These are phyloP conservation scores for Ennomos quercinarius DNA, from an alignment of 2,888 invertebrate species.

Conservation along the genomic window DNA sequence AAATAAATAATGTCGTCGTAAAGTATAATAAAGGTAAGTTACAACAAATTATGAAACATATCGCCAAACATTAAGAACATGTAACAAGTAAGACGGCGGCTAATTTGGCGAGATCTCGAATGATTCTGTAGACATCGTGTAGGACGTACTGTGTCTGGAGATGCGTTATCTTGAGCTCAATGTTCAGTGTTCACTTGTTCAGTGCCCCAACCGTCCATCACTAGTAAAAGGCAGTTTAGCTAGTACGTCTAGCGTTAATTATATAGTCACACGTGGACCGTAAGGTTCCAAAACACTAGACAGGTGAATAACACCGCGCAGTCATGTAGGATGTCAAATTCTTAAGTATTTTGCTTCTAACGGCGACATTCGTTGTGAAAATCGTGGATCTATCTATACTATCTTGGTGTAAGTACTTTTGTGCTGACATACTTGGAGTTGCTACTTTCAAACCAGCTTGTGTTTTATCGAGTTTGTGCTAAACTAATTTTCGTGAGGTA, in stretches of 20 bases:
- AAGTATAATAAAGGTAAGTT: no score
- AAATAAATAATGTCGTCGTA: no score
- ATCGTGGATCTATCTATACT: neutral
- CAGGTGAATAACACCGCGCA: constrained; percentile 56
- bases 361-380: no score
- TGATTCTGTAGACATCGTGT: no score
- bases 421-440: neutral
- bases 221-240: constrained; percentile 38
- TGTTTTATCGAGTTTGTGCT: constrained; percentile 6
- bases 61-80: no score
- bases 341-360: constrained; percentile 31
- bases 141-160: no score
- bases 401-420: no score
- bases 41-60: no score
- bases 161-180: no score
- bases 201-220: neutral
- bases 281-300: no score
- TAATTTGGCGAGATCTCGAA: no score
- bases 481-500: constrained; percentile 9
- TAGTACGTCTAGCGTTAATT: constrained; percentile 56
- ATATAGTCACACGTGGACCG: constrained; percentile 50
- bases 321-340: constrained; percentile 34
- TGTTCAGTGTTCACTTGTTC: neutral
- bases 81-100: no score
- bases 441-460: constrained; percentile 6